These are phyloP conservation scores for Cheilosia urbana DNA, from an alignment of 2,888 invertebrate genomes.

Conservation along the genomic window DNA sequence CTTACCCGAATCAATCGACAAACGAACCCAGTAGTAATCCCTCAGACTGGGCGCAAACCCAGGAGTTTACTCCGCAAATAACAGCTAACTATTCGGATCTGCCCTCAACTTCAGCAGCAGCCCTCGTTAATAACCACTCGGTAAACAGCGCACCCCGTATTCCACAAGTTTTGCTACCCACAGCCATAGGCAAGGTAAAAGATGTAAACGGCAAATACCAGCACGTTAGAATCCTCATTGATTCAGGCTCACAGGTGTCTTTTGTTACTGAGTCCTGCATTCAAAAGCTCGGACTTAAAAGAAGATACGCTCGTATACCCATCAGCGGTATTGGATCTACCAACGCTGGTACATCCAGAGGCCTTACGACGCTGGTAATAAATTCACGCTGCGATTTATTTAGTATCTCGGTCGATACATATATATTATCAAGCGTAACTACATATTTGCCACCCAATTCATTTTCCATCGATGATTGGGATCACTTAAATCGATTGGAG, in stretches of 20 bases:
- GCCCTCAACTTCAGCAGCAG: neutral
- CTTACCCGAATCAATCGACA: neutral
- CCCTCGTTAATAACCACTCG: neutral
- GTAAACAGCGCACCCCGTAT: neutral
- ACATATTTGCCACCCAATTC: neutral
- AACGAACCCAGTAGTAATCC: neutral
- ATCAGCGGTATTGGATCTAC: too few species aligned
- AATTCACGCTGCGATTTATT: conserved; percentile 1
- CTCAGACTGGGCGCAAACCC: neutral
- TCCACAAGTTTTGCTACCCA: conserved; percentile 1
- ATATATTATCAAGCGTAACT: conserved; percentile 1
- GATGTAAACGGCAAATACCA: conserved; percentile 6
- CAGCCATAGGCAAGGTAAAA: neutral
- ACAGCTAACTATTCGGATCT: too few species aligned
- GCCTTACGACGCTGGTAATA: neutral
- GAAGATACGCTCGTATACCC: too few species aligned
- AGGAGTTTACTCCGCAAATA: too few species aligned
- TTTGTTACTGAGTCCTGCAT: conserved; percentile 12
- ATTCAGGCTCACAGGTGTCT: conserved; percentile 15
- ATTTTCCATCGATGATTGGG: conserved; percentile 6
- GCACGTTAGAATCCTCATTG: conserved; percentile 4
- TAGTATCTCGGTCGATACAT: conserved; percentile 6
- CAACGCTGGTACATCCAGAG: conserved; percentile 11
- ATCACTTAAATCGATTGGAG: neutral
- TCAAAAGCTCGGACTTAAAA: too few species aligned